Evolutionary conservation across 2,113 vertebrate species (phyloP).

Genomic region (Seriola dumerili): DNA sequence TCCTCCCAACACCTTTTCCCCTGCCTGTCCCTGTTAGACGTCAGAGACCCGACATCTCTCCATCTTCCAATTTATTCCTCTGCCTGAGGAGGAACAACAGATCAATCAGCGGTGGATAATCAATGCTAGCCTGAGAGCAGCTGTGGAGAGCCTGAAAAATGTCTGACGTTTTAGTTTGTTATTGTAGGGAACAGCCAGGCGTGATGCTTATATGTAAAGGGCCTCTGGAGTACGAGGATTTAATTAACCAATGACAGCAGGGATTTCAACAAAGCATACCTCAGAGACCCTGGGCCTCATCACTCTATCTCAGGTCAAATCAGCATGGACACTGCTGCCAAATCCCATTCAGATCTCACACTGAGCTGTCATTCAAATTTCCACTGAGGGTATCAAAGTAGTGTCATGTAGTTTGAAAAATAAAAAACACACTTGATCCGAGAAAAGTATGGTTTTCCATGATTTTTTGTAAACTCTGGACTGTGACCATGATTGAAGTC

Average conservation of each 20-base stretch:
- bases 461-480: too few species aligned
- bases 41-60: neutral
- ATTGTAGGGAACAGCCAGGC: constrained; percentile 60
- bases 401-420: constrained; percentile 9
- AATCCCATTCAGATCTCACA: constrained; percentile 27
- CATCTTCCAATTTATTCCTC: constrained; percentile 39
- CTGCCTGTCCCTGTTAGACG: constrained; percentile 3
- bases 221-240: constrained; percentile 65
- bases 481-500: too few species aligned
- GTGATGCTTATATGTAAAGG: constrained; percentile 71
- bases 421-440: neutral
- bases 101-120: constrained; percentile 65
- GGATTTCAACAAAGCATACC: constrained; percentile 63
- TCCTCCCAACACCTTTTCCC: neutral
- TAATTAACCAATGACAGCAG: constrained; percentile 73
- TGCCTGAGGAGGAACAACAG: constrained; percentile 52
- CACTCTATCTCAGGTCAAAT: constrained; percentile 61
- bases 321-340: constrained; percentile 57
- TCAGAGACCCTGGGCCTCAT: constrained; percentile 60
- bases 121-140: constrained; percentile 53
- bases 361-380: constrained; percentile 36
- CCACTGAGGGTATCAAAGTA: constrained; percentile 6
- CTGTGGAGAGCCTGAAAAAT: constrained; percentile 56
- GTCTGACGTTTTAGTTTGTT: constrained; percentile 64
- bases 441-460: neutral